Evolutionary conservation across 2,797 vertebrate genomes (phyloP).

Genomic region (Naso thynnoides): DNA sequence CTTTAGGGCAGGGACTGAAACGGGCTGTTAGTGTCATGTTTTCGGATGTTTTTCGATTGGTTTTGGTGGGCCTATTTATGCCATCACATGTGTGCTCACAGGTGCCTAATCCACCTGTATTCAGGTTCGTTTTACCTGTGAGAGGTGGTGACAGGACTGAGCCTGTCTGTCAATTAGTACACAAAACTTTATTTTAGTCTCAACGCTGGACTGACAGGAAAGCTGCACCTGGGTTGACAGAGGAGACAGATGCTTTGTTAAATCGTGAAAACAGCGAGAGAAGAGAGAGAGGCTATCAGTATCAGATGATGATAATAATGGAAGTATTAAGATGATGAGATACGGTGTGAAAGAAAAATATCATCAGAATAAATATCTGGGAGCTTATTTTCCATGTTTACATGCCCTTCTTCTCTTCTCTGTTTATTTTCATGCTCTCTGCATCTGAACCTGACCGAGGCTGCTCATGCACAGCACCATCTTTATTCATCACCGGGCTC

Average conservation of each 20-base stretch:
- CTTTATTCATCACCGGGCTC: constrained; percentile 29
- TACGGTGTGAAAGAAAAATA: neutral
- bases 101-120: constrained; percentile 62
- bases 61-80: neutral
- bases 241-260: constrained; percentile 11
- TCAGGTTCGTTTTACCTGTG: constrained; percentile 25
- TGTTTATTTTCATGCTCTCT: constrained; percentile 10
- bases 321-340: neutral
- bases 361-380: constrained; percentile 19
- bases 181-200: constrained; percentile 37
- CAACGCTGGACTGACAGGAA: constrained; percentile 6
- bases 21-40: neutral
- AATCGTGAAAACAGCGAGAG: neutral
- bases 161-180: constrained; percentile 53
- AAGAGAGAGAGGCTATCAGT: no score
- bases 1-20: constrained; percentile 7
- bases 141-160: constrained; percentile 53
- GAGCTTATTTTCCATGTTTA: constrained; percentile 2
- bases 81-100: constrained; percentile 47
- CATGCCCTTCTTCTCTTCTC: neutral
- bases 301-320: no score
- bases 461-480: constrained; percentile 3
- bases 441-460: constrained; percentile 1
- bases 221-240: neutral
- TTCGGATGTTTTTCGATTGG: constrained; percentile 4